Evolutionary conservation across 2,113 vertebrate genomes (phyloP).

Genomic region (Shinisaurus crocodilurus): DNA sequence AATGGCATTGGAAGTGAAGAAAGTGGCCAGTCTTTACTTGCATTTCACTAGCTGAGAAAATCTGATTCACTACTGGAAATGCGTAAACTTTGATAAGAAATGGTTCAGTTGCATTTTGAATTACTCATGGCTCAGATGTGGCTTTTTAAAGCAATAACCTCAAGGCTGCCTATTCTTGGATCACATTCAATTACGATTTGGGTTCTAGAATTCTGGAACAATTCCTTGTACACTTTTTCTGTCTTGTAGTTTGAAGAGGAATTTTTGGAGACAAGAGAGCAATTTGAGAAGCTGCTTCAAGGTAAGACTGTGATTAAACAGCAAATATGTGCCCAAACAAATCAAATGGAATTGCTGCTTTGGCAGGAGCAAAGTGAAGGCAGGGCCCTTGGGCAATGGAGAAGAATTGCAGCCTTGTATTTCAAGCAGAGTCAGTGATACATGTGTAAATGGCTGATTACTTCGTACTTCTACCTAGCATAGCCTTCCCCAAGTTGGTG

Average conservation of each 20-base stretch:
- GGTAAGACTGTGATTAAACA: conserved; percentile 64
- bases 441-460: not conserved
- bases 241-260: conserved; percentile 87
- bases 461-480: no score
- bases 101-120: not conserved
- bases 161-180: not conserved
- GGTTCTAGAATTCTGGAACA: conserved; percentile 19
- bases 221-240: not conserved
- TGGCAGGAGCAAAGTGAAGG: not conserved
- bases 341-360: not conserved
- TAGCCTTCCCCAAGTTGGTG: not conserved
- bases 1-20: not conserved
- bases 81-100: not conserved
- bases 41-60: not conserved
- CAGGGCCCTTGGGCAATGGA: not conserved
- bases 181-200: not conserved
- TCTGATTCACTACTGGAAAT: not conserved
- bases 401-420: not conserved
- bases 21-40: not conserved
- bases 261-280: conserved; percentile 80
- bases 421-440: not conserved
- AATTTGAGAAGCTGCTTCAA: conserved; percentile 83
- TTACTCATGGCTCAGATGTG: not conserved
- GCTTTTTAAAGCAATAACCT: not conserved
- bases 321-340: not conserved